Evolutionary conservation across 64 coral and sea anemone species (phyloP), one percentile per base, ranked within the genome.

Genomic region (Stichodactyla helianthus): DNA sequence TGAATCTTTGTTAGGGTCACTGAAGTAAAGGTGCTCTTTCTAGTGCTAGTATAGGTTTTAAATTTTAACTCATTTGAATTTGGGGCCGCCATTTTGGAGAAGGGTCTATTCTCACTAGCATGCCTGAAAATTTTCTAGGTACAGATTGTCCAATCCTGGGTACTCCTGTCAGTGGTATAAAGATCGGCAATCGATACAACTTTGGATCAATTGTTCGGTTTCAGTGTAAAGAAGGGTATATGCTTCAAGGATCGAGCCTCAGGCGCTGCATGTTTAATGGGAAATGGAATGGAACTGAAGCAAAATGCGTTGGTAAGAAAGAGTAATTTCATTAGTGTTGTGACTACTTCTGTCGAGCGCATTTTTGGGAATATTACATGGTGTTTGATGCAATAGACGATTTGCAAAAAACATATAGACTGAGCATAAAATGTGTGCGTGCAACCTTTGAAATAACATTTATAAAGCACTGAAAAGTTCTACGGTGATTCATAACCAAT

Each of bases 181-280:
- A 95, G 57, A 60, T 83, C n/a, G 93, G 93, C 13, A 95, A 87
- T 50, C 50, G 77, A 16, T 95, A 95, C 56, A 95, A 91, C 71
- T 52, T 77, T 51, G 78, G 86, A 59, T 83, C 89, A n/a, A 53
- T 86, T 54, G 90, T 95, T 26, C 53, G 19, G 14, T 95, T 92
- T 74, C 35, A 67, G 11, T 95, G 93, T 19, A 82, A 89, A 27
- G 27, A 6, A 51, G 93, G 93, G 0, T 96, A 83, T 19, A 60
- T 92, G 7, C 80, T 96, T 3, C 74, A 65, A 52, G 94, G 94
- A 4, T 96, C 94, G n/a, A 82, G 53, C 6, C 52, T 35, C 6
- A 74, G 94, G 35, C 71, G 22, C 28, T 96, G 94, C 70, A 79
- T 26, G 22, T 76, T 62, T 35, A 90, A 96, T 54, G 83, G 85